Evolutionary conservation across 1,140 invertebrate genomes (phyloP).

Genomic region (Lithobius niger): DNA sequence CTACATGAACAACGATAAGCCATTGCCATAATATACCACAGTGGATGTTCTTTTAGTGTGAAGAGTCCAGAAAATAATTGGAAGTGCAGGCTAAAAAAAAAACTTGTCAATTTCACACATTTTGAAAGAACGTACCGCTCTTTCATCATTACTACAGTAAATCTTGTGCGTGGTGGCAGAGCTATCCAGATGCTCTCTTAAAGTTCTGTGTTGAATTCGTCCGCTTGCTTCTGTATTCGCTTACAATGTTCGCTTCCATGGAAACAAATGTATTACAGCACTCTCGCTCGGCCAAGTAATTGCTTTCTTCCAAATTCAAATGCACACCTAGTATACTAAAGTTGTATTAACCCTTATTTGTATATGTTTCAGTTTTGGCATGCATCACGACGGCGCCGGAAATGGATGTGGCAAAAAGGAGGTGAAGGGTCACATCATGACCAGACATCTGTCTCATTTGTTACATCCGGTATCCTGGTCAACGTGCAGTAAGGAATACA

Average conservation of each 20-base stretch:
- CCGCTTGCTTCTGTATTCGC: background rate
- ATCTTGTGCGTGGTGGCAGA: too few relatives aligned
- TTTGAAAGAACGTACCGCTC: too few relatives aligned
- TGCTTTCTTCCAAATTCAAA: too few relatives aligned
- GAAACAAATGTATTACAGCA: background rate
- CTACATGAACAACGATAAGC: too few relatives aligned
- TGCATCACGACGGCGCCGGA: conserved; percentile 22
- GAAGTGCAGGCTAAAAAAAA: too few relatives aligned
- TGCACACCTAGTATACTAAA: too few relatives aligned
- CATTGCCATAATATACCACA: too few relatives aligned
- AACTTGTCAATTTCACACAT: too few relatives aligned
- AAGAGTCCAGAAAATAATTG: too few relatives aligned
- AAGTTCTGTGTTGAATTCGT: background rate
- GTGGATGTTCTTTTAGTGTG: too few relatives aligned
- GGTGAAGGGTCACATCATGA: conserved; percentile 19
- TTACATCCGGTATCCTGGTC: conserved; percentile 20
- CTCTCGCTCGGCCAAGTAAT: background rate
- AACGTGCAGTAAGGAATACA: conserved; percentile 17
- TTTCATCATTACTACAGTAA: too few relatives aligned
- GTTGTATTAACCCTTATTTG: too few relatives aligned
- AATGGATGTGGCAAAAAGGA: conserved; percentile 16
- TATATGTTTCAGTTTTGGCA: conserved; percentile 19
- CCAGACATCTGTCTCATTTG: conserved; percentile 13
- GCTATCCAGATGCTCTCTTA: background rate
- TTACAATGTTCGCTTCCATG: background rate